A percentile compares a stretch with the other conserved stretches of the same genome.
These are phyloP conservation scores for Aphidoletes aphidimyza DNA, from an alignment of 2,888 invertebrate species.

Conservation along the genomic window DNA sequence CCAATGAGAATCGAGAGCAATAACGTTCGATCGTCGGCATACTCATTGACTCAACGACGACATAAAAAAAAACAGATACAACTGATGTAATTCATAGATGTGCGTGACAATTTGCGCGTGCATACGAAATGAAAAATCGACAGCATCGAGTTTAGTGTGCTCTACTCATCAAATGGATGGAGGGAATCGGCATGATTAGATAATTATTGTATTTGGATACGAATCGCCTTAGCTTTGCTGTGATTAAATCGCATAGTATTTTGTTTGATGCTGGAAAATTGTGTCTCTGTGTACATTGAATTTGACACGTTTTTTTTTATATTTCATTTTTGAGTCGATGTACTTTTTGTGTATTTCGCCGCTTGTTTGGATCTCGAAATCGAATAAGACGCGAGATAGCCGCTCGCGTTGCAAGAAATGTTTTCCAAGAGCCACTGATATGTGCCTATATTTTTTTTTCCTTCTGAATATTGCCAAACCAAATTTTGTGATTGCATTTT, in stretches of 20 bases:
- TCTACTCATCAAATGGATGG: conserved; percentile 27
- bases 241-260: background rate
- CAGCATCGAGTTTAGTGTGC: background rate
- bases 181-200: conserved; percentile 50
- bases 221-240: background rate
- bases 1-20: conserved; percentile 40
- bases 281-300: background rate
- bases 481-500: conserved; percentile 44
- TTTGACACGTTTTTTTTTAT: conserved; percentile 21
- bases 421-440: background rate
- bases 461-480: conserved; percentile 31
- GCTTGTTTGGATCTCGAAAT: conserved; percentile 7
- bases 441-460: conserved; percentile 21
- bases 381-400: background rate
- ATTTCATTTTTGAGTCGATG: background rate
- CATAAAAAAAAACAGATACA: background rate
- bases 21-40: too few species aligned
- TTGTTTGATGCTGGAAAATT: background rate
- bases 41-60: too few species aligned
- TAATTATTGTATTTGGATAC: conserved; percentile 43
- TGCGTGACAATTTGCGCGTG: conserved; percentile 45
- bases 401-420: conserved; percentile 6
- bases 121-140: background rate
- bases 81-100: conserved; percentile 46
- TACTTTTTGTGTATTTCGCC: background rate